Base-by-base conservation (phyloP, 2,797 vertebrate genomes). In the Alcedo quadribrachys region DNA sequence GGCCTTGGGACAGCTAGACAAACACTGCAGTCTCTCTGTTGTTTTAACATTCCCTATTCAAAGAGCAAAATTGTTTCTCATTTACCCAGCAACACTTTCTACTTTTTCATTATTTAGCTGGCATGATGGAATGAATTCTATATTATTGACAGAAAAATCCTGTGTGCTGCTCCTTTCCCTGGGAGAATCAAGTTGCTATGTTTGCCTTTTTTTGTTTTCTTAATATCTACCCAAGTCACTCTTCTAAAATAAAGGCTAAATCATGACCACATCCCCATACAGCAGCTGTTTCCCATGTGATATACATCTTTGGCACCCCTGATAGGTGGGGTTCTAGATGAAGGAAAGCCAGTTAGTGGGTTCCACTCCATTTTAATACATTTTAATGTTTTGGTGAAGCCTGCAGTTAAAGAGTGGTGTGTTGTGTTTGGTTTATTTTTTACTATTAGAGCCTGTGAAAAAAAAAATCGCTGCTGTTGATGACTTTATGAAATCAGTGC, bases 111-210 rank as follows among this genome's bases (percentile, higher is more conserved):
- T 91, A 79, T 91, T 93, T 91, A 83, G 55, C 19, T 70, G 82
- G 11, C 46, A 43, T 22, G 81, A 89, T 92, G 76, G 92, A 86
- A 87, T 73, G 48, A 90, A 92, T 95, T 94, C 61, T 78, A 81
- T 61, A 53, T 77, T 91, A 89, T 79, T 74, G 75, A 91, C 60
- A 85, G 79, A 84, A 79, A 85, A 92, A 69, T 50, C 45, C 28
- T 54, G 6, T 53, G 42, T 4, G 0, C 48, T 48, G 28, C 28
- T 81, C 74, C 40, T 67, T 73, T 57, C 37, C 83, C 67, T 79
- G 2, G 30, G 77, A 76, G 67, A 70, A 35, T 86, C 24, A 65
- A 60, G 32, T 81, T 77, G 37, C 30, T 80, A 10, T 48, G 33
- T 37, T 87, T 57, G 40, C 2, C 27, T 58, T 67, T 73, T 32